Evolutionary conservation across 1,140 invertebrate species (phyloP).

Genomic region (Akabosia matsudoensis): DNA sequence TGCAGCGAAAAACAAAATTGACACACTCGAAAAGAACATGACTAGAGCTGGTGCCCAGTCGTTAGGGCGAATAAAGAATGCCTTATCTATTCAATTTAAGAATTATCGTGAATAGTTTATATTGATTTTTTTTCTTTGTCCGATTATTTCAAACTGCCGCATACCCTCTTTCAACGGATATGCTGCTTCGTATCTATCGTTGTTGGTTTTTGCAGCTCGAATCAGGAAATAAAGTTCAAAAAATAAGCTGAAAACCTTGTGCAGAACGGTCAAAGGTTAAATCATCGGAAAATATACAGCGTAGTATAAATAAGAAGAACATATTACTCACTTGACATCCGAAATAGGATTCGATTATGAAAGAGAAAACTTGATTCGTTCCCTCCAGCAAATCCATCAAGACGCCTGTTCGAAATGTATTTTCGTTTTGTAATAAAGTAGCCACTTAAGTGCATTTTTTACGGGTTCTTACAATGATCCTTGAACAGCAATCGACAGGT

Average conservation of each 20-base stretch:
- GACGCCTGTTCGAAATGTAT: no score
- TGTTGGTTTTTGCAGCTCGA: neutral
- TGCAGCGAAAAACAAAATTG: neutral
- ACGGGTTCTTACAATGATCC: conserved; percentile 26
- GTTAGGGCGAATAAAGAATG: conserved; percentile 28
- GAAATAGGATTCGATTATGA: conserved; percentile 26
- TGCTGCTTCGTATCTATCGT: neutral
- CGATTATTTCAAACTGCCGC: neutral
- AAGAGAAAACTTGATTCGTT: conserved; percentile 34
- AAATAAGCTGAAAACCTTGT: conserved; percentile 21
- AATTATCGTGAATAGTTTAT: neutral
- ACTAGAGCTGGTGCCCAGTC: conserved; percentile 30
- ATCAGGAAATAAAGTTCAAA: conserved; percentile 37
- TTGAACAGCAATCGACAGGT: conserved; percentile 31
- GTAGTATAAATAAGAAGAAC: no score
- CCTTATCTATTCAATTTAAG: neutral
- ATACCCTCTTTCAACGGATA: neutral
- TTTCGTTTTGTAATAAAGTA: no score
- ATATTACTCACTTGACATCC: conserved; percentile 12
- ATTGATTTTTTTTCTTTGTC: neutral
- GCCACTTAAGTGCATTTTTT: no score
- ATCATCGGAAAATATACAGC: no score
- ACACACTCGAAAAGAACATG: neutral
- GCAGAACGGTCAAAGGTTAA: no score
- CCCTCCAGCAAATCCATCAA: conserved; percentile 43